Evolutionary conservation across 2,888 invertebrate species (phyloP), one percentile per base, ranked within the genome.

Genomic region (Cryptocephalus moraei): DNA sequence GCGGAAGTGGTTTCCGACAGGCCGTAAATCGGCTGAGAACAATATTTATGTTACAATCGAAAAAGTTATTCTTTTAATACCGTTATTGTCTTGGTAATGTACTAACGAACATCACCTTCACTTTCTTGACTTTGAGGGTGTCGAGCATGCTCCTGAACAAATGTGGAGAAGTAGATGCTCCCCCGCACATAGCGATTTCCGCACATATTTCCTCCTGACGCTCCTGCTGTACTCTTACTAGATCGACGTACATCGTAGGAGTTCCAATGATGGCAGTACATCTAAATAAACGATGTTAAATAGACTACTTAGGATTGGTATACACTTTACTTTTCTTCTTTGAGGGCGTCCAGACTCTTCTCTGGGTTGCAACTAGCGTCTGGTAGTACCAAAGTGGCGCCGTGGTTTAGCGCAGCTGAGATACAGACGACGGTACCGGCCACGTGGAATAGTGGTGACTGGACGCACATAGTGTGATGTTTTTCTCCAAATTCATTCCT

Each of bases 161-260:
- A 48, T 76, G 69, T 0, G 79, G 77, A 1, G 88, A 80, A 52
- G 85, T 83, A 0, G 82, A 75, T 0, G 91, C 77, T 6, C 90
- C 91, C 1, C 86, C 88, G 33, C 80, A 80, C 1, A 85, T 64
- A 0, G 84, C 86, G 39, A 75, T 66, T 53, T 73, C 70, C 1
- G 66, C 68, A 43, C 75, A 73, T 31, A 80, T 68, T 1, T 74
- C 69, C 11, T 72, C 59, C 9, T 73, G 66, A 8, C 73, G 53
- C 49, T 72, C 66, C 32, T 69, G 68, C 57, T 78, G 76, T 6
- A 67, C 67, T 32, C 74, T 73, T 39, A 89, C 67, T 54, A 88
- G 72, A 69, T 90, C 88, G 10, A 87, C 79, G 67, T 86, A 86
- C 91, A 91, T 91, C 3, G 91, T 91, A 8, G 91, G 90, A 0